Conservation (phyloP, 1,140 invertebrate species). For the Eufriesea mexicana region DNA sequence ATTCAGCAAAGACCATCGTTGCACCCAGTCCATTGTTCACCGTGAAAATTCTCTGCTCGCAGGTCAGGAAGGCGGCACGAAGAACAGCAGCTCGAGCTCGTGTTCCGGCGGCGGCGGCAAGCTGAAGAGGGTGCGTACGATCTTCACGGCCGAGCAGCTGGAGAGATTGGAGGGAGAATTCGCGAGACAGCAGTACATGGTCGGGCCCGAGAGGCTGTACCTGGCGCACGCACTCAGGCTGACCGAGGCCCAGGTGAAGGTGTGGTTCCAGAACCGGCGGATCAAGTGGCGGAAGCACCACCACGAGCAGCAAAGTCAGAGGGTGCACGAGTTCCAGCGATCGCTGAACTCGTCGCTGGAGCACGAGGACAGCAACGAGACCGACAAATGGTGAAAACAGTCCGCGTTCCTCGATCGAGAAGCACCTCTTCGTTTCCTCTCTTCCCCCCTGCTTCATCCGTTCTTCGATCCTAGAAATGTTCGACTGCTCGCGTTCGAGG, state of each 20-base stretch:
- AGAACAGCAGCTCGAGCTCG: constrained; percentile 69
- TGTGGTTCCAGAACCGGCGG: constrained; percentile 98
- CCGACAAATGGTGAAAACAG: constrained; percentile 75
- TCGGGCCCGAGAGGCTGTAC: constrained; percentile 94
- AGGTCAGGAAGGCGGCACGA: constrained; percentile 76
- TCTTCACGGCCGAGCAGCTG: constrained; percentile 96
- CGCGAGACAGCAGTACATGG: constrained; percentile 97
- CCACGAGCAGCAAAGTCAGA: constrained; percentile 94
- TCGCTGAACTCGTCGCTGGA: constrained; percentile 69
- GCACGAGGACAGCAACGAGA: constrained; percentile 79
- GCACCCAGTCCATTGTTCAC: no score
- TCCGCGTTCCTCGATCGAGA: constrained; percentile 38
- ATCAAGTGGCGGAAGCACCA: constrained; percentile 98
- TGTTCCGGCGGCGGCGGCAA: constrained; percentile 72
- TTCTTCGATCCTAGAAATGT: constrained; percentile 9
- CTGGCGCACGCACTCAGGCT: constrained; percentile 93
- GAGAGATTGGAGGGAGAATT: constrained; percentile 96
- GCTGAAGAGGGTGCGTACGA: constrained; percentile 93
- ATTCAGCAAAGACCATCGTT: no score
- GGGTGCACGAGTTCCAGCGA: constrained; percentile 90
- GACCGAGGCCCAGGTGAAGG: constrained; percentile 97
- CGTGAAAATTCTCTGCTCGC: neutral
- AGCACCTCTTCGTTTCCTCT: constrained; percentile 29
- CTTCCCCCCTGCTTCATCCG: neutral
- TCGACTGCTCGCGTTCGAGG: neutral